A percentile compares a stretch with the other conserved stretches of the same genome.
Evolutionary conservation across 2,113 vertebrate species (phyloP).

Genomic region (Aldabrachelys gigantea): DNA sequence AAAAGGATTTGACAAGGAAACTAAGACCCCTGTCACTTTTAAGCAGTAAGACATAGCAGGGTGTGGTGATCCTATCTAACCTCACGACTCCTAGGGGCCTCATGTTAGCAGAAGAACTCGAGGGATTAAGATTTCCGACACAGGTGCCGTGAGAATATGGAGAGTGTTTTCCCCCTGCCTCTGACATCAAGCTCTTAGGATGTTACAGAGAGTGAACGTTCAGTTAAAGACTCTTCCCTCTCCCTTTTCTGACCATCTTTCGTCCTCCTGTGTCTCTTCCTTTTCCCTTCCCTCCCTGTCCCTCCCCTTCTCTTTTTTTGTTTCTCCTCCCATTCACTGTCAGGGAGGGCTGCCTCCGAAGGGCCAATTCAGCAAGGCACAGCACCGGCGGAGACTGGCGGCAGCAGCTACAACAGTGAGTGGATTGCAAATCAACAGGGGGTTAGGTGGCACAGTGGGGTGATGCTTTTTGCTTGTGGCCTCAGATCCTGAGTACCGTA

Average conservation of each 20-base stretch:
- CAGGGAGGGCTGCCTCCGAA: constrained; percentile 77
- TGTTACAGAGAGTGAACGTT: constrained; percentile 53
- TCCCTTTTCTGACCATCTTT: constrained; percentile 77
- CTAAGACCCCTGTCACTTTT: constrained; percentile 64
- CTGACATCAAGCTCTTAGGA: constrained; percentile 27
- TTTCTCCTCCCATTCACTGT: constrained; percentile 76
- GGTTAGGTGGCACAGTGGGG: constrained; percentile 58
- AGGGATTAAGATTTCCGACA: background rate
- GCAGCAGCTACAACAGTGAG: constrained; percentile 79
- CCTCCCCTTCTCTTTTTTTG: constrained; percentile 61
- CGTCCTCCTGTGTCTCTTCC: constrained; percentile 75
- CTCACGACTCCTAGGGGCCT: constrained; percentile 1
- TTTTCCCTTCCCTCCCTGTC: constrained; percentile 66
- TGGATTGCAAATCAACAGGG: constrained; percentile 74
- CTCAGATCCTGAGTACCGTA: background rate
- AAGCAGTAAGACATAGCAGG: constrained; percentile 76
- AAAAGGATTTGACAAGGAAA: constrained; percentile 24
- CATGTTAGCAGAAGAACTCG: background rate
- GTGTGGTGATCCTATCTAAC: constrained; percentile 71
- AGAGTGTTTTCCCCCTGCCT: constrained; percentile 29
- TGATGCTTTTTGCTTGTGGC: background rate
- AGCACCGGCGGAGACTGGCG: constrained; percentile 75
- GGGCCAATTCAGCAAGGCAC: constrained; percentile 72
- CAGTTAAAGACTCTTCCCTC: constrained; percentile 75
- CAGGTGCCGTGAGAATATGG: background rate